Evolutionary conservation across 1,140 invertebrate species (phyloP), one percentile per base, ranked within the genome.

Genomic region (Gryon sp.): DNA sequence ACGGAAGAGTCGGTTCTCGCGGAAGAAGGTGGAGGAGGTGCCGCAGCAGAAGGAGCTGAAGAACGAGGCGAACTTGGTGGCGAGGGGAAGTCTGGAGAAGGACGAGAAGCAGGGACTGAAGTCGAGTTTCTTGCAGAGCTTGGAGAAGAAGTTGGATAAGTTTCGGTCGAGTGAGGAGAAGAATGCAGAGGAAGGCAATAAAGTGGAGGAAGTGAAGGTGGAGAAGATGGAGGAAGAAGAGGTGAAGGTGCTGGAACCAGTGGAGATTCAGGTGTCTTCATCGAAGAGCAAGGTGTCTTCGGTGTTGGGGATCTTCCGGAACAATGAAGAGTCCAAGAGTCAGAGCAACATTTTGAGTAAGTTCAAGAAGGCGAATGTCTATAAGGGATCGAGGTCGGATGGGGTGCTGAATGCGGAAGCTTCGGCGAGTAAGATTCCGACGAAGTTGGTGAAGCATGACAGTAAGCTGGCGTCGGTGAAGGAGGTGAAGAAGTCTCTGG

Each of bases 261-360:
- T 82, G 12, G 43, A 28, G 8, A 12, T 63, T 7, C 40, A 73
- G 12, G 46, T 1, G 40, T 57, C 59, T 0, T 8, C 52, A 79
- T 86, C 83, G 77, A 91, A 89, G 89, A 91, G 90, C 90, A 91
- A 76, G 86, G 92, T 85, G 82, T 93, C 80, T 84, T 93, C 91
- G 72, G 93, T 95, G 50, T 84, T 95, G 12, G 93, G 93, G 2
- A 82, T 95, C 0, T 93, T 95, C 73, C 93, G 92, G 59, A 94
- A 92, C 79, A 91, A 91, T 76, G 69, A 80, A 34, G 72, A 74
- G 4, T 46, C 63, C 1, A 65, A 32, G 0, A 68, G 59, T 14
- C 75, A 78, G 15, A 68, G 16, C 11, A 77, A 79, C 5, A 79
- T 88, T 3, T 41, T 87, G 0, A 82, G 80, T 11, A 84, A 84